Percentiles rank a stretch among this genome's conserved stretches.
phyloP scores from a whole-genome alignment of 1,140 invertebrate genomes.

The Eupristina koningsbergeri region DNA sequence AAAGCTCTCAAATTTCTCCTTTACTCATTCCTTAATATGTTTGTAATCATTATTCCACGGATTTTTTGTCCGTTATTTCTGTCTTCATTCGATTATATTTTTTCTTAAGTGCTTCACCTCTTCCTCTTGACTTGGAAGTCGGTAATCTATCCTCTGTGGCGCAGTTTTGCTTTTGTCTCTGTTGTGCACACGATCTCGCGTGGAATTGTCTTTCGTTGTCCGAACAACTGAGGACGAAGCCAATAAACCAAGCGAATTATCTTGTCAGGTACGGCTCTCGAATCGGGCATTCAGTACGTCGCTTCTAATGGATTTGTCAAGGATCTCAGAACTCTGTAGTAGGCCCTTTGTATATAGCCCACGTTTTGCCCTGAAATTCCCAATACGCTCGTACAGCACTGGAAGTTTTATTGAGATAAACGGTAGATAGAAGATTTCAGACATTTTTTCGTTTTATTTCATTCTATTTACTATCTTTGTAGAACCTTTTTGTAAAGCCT shows the following conservation, averaged over 20 bases:
- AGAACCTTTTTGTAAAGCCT: neutral
- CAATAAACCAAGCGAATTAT: slow-evolving; percentile 51
- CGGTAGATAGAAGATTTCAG: slow-evolving; percentile 27
- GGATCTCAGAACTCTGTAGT: slow-evolving; percentile 37
- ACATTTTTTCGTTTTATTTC: slow-evolving; percentile 13
- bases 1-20: neutral
- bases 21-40: neutral
- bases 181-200: neutral
- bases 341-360: slow-evolving; percentile 23
- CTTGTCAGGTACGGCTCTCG: slow-evolving; percentile 38
- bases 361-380: slow-evolving; percentile 34
- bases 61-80: neutral
- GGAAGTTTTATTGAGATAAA: slow-evolving; percentile 48
- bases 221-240: neutral
- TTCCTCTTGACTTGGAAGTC: neutral
- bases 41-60: neutral
- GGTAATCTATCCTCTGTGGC: neutral
- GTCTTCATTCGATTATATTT: neutral
- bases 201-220: slow-evolving; percentile 21
- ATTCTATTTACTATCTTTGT: neutral
- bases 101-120: neutral
- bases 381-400: slow-evolving; percentile 33
- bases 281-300: slow-evolving; percentile 42
- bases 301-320: slow-evolving; percentile 52
- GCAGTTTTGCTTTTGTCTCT: slow-evolving; percentile 9